These are phyloP conservation scores for Melikaiella ostensackeni DNA, from an alignment of 2,888 invertebrate species.

Conservation along the genomic window DNA sequence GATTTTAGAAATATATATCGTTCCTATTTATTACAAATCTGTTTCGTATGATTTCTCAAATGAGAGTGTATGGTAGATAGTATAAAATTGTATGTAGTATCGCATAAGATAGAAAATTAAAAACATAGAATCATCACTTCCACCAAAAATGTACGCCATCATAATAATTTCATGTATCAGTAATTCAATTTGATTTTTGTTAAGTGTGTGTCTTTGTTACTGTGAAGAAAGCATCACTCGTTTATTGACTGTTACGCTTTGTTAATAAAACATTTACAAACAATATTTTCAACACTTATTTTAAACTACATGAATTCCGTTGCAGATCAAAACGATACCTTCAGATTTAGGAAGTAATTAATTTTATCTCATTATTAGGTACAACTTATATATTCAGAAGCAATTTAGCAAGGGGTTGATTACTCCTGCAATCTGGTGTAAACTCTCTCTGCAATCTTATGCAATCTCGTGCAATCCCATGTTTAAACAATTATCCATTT, in stretches of 20 bases:
- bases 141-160: constrained; percentile 44
- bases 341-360: no score
- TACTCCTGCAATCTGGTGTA: no score
- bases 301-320: no score
- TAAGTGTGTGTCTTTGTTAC: constrained; percentile 42
- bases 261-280: constrained; percentile 49
- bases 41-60: not conserved
- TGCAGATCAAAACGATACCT: no score
- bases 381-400: no score
- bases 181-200: constrained; percentile 40
- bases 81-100: constrained; percentile 30
- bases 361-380: no score
- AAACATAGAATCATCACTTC: constrained; percentile 39
- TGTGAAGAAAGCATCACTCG: constrained; percentile 43
- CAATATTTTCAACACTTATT: not conserved
- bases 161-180: constrained; percentile 41
- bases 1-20: not conserved
- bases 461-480: no score
- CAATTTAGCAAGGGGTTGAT: no score
- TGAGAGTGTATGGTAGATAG: not conserved
- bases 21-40: not conserved
- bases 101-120: constrained; percentile 36
- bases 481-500: no score
- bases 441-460: no score
- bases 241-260: constrained; percentile 50